These are phyloP conservation scores for Aepyceros melampus DNA, from an alignment of 2,113 vertebrate genomes.

Conservation along the genomic window DNA sequence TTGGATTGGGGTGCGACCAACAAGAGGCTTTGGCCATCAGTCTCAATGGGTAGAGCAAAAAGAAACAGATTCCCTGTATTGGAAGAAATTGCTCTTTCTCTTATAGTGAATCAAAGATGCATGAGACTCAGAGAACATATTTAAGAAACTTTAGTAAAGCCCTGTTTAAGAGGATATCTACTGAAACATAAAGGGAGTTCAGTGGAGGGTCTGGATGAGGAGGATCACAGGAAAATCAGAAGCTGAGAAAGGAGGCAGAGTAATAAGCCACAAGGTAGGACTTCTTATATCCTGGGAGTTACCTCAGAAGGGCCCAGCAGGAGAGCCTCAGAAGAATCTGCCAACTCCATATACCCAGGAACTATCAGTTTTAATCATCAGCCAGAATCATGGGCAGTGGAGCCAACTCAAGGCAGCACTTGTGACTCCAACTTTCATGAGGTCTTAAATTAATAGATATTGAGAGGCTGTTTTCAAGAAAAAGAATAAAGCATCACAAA, in stretches of 20 bases:
- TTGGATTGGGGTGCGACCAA: neutral
- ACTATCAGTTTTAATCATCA: neutral
- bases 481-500: neutral
- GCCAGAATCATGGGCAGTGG: neutral
- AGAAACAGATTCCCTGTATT: neutral
- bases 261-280: neutral
- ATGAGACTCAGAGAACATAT: neutral
- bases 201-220: neutral
- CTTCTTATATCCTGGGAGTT: neutral
- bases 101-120: neutral
- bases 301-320: neutral
- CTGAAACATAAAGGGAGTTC: neutral
- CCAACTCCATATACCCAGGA: neutral
- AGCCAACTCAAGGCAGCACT: neutral
- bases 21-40: neutral
- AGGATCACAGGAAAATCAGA: neutral
- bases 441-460: neutral
- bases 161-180: neutral
- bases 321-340: neutral
- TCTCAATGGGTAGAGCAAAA: neutral
- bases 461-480: neutral
- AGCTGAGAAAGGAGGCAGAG: neutral
- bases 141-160: neutral
- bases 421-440: neutral
- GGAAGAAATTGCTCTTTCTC: neutral